phyloP scores from a whole-genome alignment of 1,140 invertebrate genomes.

The Berghia stephanieae region DNA sequence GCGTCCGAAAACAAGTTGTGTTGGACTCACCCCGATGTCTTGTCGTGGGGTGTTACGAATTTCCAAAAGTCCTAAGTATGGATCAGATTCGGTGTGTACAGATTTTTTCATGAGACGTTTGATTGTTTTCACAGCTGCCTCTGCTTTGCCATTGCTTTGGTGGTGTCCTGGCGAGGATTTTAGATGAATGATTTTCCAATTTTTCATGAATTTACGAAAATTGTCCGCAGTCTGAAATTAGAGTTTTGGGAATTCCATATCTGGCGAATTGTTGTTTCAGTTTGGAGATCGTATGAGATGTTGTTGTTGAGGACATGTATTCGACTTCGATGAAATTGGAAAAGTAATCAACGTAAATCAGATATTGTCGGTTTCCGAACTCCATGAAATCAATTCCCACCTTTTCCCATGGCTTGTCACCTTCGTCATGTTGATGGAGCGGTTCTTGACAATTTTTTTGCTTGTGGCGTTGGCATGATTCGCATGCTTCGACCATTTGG shows the following conservation, averaged over 20 bases:
- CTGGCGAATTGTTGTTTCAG: slow-evolving; percentile 43
- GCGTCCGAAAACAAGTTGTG: slow-evolving; percentile 40
- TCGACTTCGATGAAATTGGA: slow-evolving; percentile 65
- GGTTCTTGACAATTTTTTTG: slow-evolving; percentile 32
- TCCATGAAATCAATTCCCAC: slow-evolving; percentile 45
- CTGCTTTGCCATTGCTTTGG: slow-evolving; percentile 43
- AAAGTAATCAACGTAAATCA: slow-evolving; percentile 43
- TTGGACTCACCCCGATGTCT: slow-evolving; percentile 41
- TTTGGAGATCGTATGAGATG: slow-evolving; percentile 26
- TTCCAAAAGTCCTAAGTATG: slow-evolving; percentile 41
- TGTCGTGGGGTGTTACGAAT: slow-evolving; percentile 41
- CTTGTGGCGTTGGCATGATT: slow-evolving; percentile 37
- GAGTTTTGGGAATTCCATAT: slow-evolving; percentile 38
- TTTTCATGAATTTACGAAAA: slow-evolving; percentile 20
- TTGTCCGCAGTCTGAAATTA: slow-evolving; percentile 43
- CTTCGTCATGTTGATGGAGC: slow-evolving; percentile 37
- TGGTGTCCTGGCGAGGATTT: slow-evolving; percentile 36
- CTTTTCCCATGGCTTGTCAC: slow-evolving; percentile 46
- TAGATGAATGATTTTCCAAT: slow-evolving; percentile 31
- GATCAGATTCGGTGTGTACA: slow-evolving; percentile 24
- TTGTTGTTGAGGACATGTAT: slow-evolving; percentile 29
- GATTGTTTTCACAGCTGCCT: slow-evolving; percentile 42
- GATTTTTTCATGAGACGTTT: slow-evolving; percentile 45
- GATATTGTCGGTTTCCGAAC: slow-evolving; percentile 38
- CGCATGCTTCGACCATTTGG: slow-evolving; percentile 38